A percentile compares a stretch with the other conserved stretches of the same genome.
phyloP scores from a whole-genome alignment of 2,888 invertebrate species.

The Euspilapteryx auroguttella region DNA sequence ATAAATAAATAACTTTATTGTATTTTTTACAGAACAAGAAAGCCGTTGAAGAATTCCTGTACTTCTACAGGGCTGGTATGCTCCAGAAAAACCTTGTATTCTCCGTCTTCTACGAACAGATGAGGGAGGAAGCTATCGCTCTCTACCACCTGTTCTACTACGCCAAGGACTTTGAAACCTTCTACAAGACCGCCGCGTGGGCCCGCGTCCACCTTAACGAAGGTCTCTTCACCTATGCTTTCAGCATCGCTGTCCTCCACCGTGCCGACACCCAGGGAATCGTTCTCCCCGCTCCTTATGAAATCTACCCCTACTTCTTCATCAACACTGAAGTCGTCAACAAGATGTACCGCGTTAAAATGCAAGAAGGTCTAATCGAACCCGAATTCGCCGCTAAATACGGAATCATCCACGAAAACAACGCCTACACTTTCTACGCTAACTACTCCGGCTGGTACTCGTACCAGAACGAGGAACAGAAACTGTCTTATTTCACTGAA shows the following conservation, averaged over 20 bases:
- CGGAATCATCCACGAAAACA: constrained; percentile 34
- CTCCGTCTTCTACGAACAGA: constrained; percentile 44
- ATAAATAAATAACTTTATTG: background rate
- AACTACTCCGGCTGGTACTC: constrained; percentile 59
- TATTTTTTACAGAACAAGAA: constrained; percentile 29
- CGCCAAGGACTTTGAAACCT: constrained; percentile 63
- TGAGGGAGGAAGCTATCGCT: constrained; percentile 47
- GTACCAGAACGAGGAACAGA: constrained; percentile 59
- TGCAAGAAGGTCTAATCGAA: constrained; percentile 24
- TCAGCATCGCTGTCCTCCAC: constrained; percentile 62
- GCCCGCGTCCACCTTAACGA: constrained; percentile 63
- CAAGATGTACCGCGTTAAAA: constrained; percentile 37
- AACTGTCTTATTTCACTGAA: constrained; percentile 69
- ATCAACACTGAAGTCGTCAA: constrained; percentile 59
- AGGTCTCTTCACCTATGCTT: constrained; percentile 63
- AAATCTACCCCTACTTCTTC: constrained; percentile 67
- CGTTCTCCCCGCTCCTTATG: constrained; percentile 68
- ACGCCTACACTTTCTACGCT: constrained; percentile 50
- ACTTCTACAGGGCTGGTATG: constrained; percentile 36
- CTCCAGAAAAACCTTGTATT: constrained; percentile 48
- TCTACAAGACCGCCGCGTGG: constrained; percentile 61
- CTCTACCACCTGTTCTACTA: constrained; percentile 61
- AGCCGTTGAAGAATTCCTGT: constrained; percentile 39
- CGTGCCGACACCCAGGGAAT: constrained; percentile 60
- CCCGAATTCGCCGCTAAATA: constrained; percentile 24